Evolutionary conservation across 1,140 invertebrate species (phyloP).

Genomic region (Zaprionus africanus): DNA sequence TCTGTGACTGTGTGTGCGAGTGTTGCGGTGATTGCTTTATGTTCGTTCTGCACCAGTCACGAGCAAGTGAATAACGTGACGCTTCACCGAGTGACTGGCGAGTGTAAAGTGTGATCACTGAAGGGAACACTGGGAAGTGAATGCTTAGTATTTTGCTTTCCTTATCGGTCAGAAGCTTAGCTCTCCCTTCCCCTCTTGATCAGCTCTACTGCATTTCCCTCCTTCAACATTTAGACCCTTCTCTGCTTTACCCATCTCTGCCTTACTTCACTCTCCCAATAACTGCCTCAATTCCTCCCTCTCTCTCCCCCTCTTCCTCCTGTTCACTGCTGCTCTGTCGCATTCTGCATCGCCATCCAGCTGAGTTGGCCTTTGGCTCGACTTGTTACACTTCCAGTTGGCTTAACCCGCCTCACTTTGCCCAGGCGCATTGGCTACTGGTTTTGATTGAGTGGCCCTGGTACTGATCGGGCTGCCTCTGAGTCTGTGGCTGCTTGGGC

Average conservation of each 20-base stretch:
- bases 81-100: neutral
- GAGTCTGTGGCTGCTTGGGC: neutral
- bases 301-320: neutral
- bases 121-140: too few species aligned
- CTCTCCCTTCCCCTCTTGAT: neutral
- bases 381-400: constrained; percentile 71
- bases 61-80: neutral
- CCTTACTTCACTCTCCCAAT: too few species aligned
- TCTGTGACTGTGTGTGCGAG: constrained; percentile 22
- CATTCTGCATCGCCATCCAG: constrained; percentile 53
- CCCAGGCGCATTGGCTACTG: constrained; percentile 57
- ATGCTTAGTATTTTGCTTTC: too few species aligned
- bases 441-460: constrained; percentile 62
- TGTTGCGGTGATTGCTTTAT: constrained; percentile 65
- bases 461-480: neutral
- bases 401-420: constrained; percentile 34
- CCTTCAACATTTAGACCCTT: neutral
- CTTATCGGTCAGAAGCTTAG: neutral
- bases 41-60: constrained; percentile 52
- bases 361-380: constrained; percentile 74
- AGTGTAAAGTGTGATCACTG: neutral
- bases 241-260: neutral
- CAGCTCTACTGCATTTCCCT: neutral
- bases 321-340: neutral
- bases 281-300: neutral